These are phyloP conservation scores for Caenorhabditis sinica DNA, from an alignment of 2,888 invertebrate species.

Conservation along the genomic window DNA sequence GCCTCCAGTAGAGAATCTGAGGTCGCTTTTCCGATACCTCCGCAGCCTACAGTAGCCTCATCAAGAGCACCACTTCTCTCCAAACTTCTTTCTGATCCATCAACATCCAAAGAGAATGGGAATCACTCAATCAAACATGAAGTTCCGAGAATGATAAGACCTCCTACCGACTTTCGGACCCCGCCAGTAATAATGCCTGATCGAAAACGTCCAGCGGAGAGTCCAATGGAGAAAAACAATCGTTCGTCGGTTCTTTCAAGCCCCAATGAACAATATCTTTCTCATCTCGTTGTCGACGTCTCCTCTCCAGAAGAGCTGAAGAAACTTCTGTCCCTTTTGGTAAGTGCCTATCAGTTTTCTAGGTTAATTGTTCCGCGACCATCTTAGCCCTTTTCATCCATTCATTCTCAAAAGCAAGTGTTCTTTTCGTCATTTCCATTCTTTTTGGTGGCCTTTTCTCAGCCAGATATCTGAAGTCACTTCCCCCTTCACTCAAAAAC, in stretches of 20 bases:
- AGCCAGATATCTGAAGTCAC: not conserved
- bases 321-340: slow-evolving; percentile 60
- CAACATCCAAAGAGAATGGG: slow-evolving; percentile 32
- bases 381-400: not conserved
- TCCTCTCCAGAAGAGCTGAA: slow-evolving; percentile 60
- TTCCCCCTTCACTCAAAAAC: slow-evolving; percentile 39
- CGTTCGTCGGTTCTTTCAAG: slow-evolving; percentile 13
- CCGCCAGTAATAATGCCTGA: not conserved
- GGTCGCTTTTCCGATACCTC: not conserved
- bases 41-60: not conserved
- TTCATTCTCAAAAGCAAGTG: not conserved
- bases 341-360: slow-evolving; percentile 18
- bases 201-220: slow-evolving; percentile 28
- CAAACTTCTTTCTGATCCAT: slow-evolving; percentile 43
- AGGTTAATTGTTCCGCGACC: not conserved
- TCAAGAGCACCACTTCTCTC: slow-evolving; percentile 47
- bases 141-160: not conserved
- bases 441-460: slow-evolving; percentile 10
- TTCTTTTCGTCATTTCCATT: slow-evolving; percentile 13
- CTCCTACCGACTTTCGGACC: not conserved
- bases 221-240: slow-evolving; percentile 29
- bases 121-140: not conserved
- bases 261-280: slow-evolving; percentile 33
- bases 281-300: slow-evolving; percentile 67
- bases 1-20: slow-evolving; percentile 28